Base-by-base conservation (phyloP, 2,113 vertebrate species). In the Seriola aureovittata region DNA sequence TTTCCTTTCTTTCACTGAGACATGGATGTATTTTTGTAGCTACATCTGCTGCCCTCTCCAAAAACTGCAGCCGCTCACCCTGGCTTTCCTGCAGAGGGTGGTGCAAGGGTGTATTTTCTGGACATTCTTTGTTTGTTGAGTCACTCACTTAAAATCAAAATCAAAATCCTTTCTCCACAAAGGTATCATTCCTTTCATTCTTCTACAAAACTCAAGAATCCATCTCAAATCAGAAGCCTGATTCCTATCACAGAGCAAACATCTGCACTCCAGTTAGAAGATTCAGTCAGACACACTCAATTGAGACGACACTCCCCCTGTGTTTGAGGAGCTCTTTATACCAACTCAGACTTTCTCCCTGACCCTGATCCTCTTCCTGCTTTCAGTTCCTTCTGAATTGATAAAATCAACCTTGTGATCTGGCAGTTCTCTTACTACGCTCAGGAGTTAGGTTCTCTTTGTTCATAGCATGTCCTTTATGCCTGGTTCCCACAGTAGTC, bases 1-100 rank as follows among this genome's bases (percentile, higher is more conserved):
- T 52, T 71, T 64, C 34, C 69, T 63, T 50, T 46, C 36, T 65
- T 57, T 85, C 13, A 23, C 54, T 44, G 64, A 80, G 52, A 76
- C 14, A 34, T 46, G 7, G 34, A 32, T 29, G 29, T 42, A 34
- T 81, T 58, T 13, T 38, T 10, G 19, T n/a, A 69, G 40, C 29
- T 65, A 14, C 64, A 57, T 66, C 66, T 64, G 48, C 46, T 25
- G 32, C 46, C 60, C 46, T 68, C 14, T 54, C 10, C 10, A 23
- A 16, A 69, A 40, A 23, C 57, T 21, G 55, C 60, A 14, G 55
- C 57, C 40, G 48, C 74, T 88, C 42, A 54, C 17, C 32, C 70
- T 40, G 68, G n/a, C 23, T 71, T 71, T 71, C 2, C 48, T 46
- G 54, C 23, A 55, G 3, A 44, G 42, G 12, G 17, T 70, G 19